Percentiles rank a stretch among this genome's conserved stretches.
Evolutionary conservation across 2,888 invertebrate species (phyloP).

Genomic region (Stegana nigrithorax): DNA sequence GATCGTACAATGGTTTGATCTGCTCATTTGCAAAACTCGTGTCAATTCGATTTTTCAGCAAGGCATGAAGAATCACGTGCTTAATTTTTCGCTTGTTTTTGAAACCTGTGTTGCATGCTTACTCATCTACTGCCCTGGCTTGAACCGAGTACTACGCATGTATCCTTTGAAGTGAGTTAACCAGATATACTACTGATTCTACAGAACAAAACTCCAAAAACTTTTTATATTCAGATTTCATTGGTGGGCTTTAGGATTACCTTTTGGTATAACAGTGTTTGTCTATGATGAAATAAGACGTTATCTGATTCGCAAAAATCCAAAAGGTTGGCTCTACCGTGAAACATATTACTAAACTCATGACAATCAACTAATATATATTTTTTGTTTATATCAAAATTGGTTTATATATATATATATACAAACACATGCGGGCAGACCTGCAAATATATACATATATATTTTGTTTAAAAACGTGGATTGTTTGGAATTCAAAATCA

Average conservation of each 20-base stretch:
- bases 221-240: slow-evolving; percentile 21
- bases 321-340: slow-evolving; percentile 74
- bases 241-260: slow-evolving; percentile 82
- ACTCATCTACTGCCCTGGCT: slow-evolving; percentile 77
- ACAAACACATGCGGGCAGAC: too few relatives aligned
- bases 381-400: not conserved
- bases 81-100: slow-evolving; percentile 77
- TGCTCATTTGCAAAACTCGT: slow-evolving; percentile 76
- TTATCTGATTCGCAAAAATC: slow-evolving; percentile 75
- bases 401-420: too few relatives aligned
- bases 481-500: not conserved
- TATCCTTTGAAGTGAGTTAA: slow-evolving; percentile 67
- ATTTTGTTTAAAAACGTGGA: not conserved
- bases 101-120: slow-evolving; percentile 74
- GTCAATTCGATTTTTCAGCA: slow-evolving; percentile 74
- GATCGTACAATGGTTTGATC: slow-evolving; percentile 75
- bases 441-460: too few relatives aligned
- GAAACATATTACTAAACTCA: slow-evolving; percentile 43
- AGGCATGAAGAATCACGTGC: slow-evolving; percentile 77
- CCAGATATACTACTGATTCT: slow-evolving; percentile 71
- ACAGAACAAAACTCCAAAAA: too few relatives aligned
- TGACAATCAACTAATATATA: not conserved
- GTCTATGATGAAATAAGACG: slow-evolving; percentile 81
- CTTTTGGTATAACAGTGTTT: slow-evolving; percentile 78
- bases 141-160: slow-evolving; percentile 72